Evolutionary conservation across 2,797 vertebrate genomes (phyloP).

Genomic region (Phoebastria nigripes): DNA sequence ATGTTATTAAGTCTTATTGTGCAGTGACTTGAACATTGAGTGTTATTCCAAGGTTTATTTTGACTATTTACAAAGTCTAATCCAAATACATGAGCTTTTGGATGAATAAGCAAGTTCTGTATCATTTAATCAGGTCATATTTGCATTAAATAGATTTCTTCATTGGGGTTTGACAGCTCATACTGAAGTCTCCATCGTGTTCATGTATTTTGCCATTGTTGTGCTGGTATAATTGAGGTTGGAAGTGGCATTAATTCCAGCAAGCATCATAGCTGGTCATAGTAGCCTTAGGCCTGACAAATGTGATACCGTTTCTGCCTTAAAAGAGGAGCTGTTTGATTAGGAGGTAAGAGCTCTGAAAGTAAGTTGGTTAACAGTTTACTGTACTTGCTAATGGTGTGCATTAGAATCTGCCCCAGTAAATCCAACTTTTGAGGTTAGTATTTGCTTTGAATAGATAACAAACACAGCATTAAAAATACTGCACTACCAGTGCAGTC

Average conservation of each 20-base stretch:
- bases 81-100: background rate
- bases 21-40: background rate
- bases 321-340: background rate
- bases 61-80: background rate
- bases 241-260: background rate
- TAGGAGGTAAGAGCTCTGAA: background rate
- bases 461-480: background rate
- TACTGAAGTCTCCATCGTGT: background rate
- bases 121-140: background rate
- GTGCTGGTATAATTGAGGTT: background rate
- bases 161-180: background rate
- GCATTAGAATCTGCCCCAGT: background rate
- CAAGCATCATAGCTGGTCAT: background rate
- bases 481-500: background rate
- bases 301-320: background rate
- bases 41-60: background rate
- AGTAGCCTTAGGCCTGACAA: background rate
- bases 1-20: background rate
- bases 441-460: background rate
- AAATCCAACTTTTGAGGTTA: background rate
- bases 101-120: background rate
- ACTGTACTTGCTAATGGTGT: background rate
- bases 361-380: background rate
- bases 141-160: background rate
- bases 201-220: background rate